A percentile compares a stretch with the other conserved stretches of the same genome.
These are phyloP conservation scores for Elegia similella DNA, from an alignment of 2,888 invertebrate genomes.

Conservation along the genomic window DNA sequence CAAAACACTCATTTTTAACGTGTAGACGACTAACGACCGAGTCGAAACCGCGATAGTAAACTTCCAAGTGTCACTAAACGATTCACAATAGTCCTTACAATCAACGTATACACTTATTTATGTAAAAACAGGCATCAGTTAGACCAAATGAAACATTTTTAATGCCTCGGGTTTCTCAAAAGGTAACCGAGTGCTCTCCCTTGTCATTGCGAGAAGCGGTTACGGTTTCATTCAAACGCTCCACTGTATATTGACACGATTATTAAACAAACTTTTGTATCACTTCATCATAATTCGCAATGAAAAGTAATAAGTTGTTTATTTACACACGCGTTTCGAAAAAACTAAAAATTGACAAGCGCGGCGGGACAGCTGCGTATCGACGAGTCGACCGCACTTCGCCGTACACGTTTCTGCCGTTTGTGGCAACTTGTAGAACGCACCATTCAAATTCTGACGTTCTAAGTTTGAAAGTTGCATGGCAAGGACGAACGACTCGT, in stretches of 20 bases:
- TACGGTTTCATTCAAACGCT: conserved; percentile 70
- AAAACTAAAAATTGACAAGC: conserved; percentile 73
- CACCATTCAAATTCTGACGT: conserved; percentile 68
- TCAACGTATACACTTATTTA: conserved; percentile 76
- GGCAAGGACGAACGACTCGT: conserved; percentile 56
- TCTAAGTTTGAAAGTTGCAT: conserved; percentile 72
- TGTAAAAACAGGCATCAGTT: conserved; percentile 67
- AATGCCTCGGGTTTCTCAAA: conserved; percentile 79
- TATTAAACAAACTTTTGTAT: conserved; percentile 71
- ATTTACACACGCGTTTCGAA: conserved; percentile 78
- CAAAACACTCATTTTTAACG: conserved; percentile 79
- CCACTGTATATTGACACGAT: conserved; percentile 69
- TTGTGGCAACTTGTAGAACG: conserved; percentile 47
- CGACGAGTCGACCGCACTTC: conserved; percentile 81
- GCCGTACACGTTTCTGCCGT: conserved; percentile 79
- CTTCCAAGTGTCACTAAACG: conserved; percentile 69
- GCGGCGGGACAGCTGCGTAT: conserved; percentile 77
- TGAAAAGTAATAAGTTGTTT: conserved; percentile 76
- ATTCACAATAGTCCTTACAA: conserved; percentile 76
- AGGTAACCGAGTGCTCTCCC: conserved; percentile 78
- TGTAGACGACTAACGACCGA: conserved; percentile 72
- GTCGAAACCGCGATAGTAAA: conserved; percentile 59
- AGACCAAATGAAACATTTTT: conserved; percentile 79
- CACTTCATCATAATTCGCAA: conserved; percentile 70
- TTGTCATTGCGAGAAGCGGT: conserved; percentile 81